Base-by-base conservation (phyloP, 2,113 vertebrate genomes). In the Callipepla californica region DNA sequence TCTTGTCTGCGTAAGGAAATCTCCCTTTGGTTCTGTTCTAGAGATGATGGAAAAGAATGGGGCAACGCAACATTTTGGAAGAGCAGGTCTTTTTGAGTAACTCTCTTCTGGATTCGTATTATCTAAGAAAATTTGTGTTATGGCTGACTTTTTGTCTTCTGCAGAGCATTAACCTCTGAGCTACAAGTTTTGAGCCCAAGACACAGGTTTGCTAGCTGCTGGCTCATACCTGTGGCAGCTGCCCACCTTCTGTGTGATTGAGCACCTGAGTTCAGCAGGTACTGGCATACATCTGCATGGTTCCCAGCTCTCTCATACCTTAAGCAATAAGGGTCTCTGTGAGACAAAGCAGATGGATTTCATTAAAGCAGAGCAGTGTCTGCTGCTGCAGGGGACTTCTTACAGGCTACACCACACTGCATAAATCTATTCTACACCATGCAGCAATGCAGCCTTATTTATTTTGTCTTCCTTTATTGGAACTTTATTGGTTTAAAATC, bases 311-410 rank as follows among this genome's bases (percentile, higher is more conserved):
- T 15, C 51, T 30, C 62, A 65, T 0, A 0, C 78, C 80, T 66
- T 11, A 68, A 50, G 47, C 10, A 8, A 22, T 5, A 8, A 91
- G 45, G 22, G 38, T 44, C 42, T 94, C 88, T 57, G 42, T 78
- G 76, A 73, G 80, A 85, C 63, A 55, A 69, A 38, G 50, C 50
- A 90, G 76, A 48, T 75, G 47, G 61, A 44, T 92, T 91, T 93
- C n/a, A 58, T 80, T 42, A 69, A 20, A 69, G 17, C 40, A 53
- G 48, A 83, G n/a, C 72, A 90, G 36, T 2, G 0, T 86, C 65
- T 77, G 59, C 67, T 80, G 34, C 81, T 78, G 75, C 67, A 73
- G 76, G 26, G 36, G 26, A 47, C 63, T 65, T 85, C 25, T 86
- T 67, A 51, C 8, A 47, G 36, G 59, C 44, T 13, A 38, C 20